Percentiles rank a stretch among this genome's conserved stretches.
phyloP scores from a whole-genome alignment of 2,888 invertebrate species.

The Boloria selene region DNA sequence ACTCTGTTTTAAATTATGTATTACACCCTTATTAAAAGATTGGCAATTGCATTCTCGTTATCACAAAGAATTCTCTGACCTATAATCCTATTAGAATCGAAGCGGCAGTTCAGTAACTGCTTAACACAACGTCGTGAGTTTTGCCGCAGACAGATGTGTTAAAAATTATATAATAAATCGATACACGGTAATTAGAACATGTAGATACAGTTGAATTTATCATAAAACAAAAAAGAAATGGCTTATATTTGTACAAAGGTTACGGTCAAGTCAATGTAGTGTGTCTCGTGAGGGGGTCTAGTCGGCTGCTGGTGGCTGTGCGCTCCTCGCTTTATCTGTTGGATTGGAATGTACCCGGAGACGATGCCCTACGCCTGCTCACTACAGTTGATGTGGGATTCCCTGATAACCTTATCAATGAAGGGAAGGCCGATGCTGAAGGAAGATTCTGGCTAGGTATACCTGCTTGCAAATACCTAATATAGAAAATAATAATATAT shows the following conservation, averaged over 20 bases:
- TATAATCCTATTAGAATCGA: too few species aligned
- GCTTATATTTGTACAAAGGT: conserved; percentile 47
- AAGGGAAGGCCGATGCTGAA: conserved; percentile 84
- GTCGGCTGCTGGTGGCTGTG: conserved; percentile 69
- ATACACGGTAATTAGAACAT: too few species aligned
- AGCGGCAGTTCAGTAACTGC: too few species aligned
- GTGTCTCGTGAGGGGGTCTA: conserved; percentile 62
- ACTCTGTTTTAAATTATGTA: conserved; percentile 10
- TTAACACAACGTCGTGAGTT: too few species aligned
- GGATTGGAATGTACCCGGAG: conserved; percentile 71
- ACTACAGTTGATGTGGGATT: conserved; percentile 58
- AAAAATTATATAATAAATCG: too few species aligned
- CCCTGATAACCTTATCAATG: conserved; percentile 82
- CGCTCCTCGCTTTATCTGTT: conserved; percentile 69
- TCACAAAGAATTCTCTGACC: too few species aligned
- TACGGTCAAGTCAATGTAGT: conserved; percentile 79
- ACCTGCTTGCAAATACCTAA: conserved; percentile 20
- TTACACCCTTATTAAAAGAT: too few species aligned
- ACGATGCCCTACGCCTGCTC: conserved; percentile 59
- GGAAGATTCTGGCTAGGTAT: conserved; percentile 86
- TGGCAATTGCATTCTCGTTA: too few species aligned
- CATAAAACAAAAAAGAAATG: neutral
- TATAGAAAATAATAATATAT: too few species aligned
- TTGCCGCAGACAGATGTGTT: too few species aligned
- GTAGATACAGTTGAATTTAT: too few species aligned